Evolutionary conservation across 2,797 vertebrate species (phyloP).

Genomic region (Jordanella pulchra): DNA sequence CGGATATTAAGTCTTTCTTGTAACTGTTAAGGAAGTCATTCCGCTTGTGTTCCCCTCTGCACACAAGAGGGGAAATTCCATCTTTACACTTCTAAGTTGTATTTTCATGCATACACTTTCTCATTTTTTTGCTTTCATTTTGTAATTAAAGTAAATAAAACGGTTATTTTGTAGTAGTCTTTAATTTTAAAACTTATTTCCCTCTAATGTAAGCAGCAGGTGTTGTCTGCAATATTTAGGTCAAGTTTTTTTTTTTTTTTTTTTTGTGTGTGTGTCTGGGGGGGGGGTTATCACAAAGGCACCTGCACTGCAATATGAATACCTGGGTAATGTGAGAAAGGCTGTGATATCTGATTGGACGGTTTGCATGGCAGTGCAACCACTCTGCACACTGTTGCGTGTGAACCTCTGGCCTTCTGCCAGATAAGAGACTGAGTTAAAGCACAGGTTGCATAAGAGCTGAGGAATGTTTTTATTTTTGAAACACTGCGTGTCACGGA

Average conservation of each 20-base stretch:
- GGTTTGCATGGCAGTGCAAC: constrained; percentile 41
- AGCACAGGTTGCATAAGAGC: constrained; percentile 68
- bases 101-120: constrained; percentile 32
- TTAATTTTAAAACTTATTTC: constrained; percentile 37
- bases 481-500: constrained; percentile 49
- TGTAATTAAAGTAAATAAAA: constrained; percentile 26
- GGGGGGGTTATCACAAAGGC: constrained; percentile 4
- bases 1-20: constrained; percentile 41
- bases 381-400: constrained; percentile 73
- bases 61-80: constrained; percentile 60
- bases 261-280: not conserved
- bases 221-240: constrained; percentile 59
- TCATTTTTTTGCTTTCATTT: constrained; percentile 45
- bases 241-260: constrained; percentile 33
- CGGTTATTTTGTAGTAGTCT: constrained; percentile 31
- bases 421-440: constrained; percentile 62
- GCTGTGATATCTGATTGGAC: constrained; percentile 53
- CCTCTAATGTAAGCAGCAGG: constrained; percentile 52
- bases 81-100: constrained; percentile 22
- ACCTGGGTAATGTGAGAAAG: constrained; percentile 64
- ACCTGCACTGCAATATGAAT: constrained; percentile 20
- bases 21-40: constrained; percentile 45
- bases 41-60: not conserved
- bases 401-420: constrained; percentile 75
- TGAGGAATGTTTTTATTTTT: constrained; percentile 64